These are phyloP conservation scores for Agrochola litura DNA, from an alignment of 2,888 invertebrate species.

Conservation along the genomic window DNA sequence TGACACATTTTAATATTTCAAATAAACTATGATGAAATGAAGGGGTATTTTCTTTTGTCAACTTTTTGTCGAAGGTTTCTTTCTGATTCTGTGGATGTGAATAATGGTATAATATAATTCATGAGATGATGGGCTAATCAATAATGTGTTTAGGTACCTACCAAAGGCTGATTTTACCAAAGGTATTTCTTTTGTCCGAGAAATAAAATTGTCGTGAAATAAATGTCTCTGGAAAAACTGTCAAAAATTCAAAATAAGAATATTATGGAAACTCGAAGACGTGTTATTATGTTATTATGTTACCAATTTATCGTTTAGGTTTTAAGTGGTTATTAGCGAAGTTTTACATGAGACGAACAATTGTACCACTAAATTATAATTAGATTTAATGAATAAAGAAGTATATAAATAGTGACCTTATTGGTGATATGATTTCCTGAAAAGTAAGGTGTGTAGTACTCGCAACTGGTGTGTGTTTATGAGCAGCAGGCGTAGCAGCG, in stretches of 20 bases:
- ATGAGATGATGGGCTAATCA: background rate
- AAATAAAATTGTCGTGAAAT: background rate
- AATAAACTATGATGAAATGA: constrained; percentile 49
- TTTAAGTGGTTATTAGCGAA: background rate
- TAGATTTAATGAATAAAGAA: background rate
- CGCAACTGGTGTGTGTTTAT: no score
- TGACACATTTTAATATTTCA: constrained; percentile 61
- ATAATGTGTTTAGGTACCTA: no score
- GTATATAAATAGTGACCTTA: no score
- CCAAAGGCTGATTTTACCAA: background rate
- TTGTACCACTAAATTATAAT: no score
- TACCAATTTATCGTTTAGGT: background rate
- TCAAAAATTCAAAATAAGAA: background rate
- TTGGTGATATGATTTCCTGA: no score
- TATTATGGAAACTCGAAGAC: background rate
- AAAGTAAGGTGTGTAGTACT: no score
- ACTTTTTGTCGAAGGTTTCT: constrained; percentile 3
- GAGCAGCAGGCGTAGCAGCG: no score
- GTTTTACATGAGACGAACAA: background rate
- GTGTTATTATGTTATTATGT: background rate
- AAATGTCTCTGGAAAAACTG: no score
- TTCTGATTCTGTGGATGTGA: background rate
- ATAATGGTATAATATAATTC: background rate
- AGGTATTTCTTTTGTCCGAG: background rate
- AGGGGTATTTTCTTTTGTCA: constrained; percentile 40